phyloP scores from a whole-genome alignment of 2,888 invertebrate species.

The Lepeophtheirus nordmannii region DNA sequence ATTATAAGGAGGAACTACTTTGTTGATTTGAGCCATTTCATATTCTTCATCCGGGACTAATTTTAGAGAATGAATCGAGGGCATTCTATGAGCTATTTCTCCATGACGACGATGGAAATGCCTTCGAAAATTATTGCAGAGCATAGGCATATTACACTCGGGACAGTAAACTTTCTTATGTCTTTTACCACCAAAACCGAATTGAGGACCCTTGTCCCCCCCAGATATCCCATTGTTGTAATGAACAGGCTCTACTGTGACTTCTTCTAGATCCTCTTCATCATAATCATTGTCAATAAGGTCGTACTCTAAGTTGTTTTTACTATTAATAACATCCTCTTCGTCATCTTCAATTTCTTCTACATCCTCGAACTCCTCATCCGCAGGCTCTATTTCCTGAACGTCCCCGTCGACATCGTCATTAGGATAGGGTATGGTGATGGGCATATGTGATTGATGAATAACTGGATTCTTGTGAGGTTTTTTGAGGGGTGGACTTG shows the following conservation, averaged over 20 bases:
- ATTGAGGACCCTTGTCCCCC: neutral
- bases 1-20: neutral
- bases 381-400: neutral
- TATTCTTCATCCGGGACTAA: conserved; percentile 3
- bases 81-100: neutral
- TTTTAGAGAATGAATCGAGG: neutral
- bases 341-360: conserved; percentile 13
- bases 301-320: neutral
- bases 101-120: conserved; percentile 1
- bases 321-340: neutral
- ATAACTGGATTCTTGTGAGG: neutral
- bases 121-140: neutral
- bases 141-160: neutral
- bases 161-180: neutral
- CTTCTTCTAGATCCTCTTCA: neutral
- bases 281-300: neutral
- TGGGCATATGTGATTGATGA: neutral
- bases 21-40: conserved; percentile 2
- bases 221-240: neutral
- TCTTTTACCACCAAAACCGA: neutral
- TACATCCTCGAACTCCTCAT: neutral
- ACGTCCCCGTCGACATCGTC: neutral
- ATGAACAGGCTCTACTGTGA: neutral
- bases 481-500: neutral
- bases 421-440: neutral